These are phyloP conservation scores for Alouatta palliata DNA, from an alignment of 2,113 vertebrate genomes.

Conservation along the genomic window DNA sequence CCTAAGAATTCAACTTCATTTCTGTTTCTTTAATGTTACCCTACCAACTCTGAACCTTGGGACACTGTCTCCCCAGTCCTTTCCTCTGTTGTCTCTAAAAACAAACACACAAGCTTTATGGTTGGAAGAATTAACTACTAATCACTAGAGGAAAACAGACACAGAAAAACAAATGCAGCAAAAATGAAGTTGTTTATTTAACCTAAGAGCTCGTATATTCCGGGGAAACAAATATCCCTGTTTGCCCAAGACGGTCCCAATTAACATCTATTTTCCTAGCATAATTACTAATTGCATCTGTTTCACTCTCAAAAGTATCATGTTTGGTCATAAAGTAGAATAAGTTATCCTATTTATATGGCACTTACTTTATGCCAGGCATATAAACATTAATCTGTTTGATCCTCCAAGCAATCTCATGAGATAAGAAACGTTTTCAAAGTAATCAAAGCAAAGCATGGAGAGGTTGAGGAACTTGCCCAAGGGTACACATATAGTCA, in stretches of 20 bases:
- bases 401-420: constrained; percentile 14
- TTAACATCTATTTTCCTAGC: not conserved
- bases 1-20: not conserved
- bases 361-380: not conserved
- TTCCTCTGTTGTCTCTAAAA: not conserved
- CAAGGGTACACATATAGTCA: not conserved
- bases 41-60: too few relatives aligned
- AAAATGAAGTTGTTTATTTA: not conserved
- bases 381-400: not conserved
- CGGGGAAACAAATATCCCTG: not conserved
- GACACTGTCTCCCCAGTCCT: not conserved
- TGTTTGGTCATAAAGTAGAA: not conserved
- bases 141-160: not conserved
- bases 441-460: not conserved
- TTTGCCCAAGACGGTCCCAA: not conserved
- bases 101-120: not conserved
- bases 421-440: not conserved
- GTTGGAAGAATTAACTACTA: not conserved
- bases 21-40: not conserved
- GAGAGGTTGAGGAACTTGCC: not conserved
- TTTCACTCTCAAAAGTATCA: not conserved
- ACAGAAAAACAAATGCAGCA: not conserved
- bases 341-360: not conserved
- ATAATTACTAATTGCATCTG: not conserved
- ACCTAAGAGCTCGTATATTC: not conserved